A percentile compares a stretch with the other conserved stretches of the same genome.
These are phyloP conservation scores for Junonia oenone DNA, from an alignment of 2,888 invertebrate genomes.

Conservation along the genomic window DNA sequence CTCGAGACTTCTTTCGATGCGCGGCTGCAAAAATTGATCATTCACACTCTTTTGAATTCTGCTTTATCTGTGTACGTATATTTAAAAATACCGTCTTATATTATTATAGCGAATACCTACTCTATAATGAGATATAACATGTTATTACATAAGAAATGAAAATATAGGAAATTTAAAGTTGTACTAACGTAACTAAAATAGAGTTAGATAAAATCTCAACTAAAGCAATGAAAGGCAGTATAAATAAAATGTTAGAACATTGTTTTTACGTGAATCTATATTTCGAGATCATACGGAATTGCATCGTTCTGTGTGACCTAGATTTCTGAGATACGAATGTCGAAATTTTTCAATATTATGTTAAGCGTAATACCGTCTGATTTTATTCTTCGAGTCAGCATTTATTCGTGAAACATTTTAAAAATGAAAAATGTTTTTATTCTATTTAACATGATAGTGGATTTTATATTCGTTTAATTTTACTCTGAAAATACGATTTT, in stretches of 20 bases:
- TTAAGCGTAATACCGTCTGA: constrained; percentile 15
- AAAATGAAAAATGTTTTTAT: neutral
- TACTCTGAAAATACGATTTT: too few relatives aligned
- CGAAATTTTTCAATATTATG: constrained; percentile 25
- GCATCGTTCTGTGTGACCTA: constrained; percentile 20
- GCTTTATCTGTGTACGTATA: too few relatives aligned
- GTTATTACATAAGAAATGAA: too few relatives aligned
- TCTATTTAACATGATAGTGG: neutral
- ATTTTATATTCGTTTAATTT: too few relatives aligned
- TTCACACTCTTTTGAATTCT: too few relatives aligned
- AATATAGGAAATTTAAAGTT: too few relatives aligned
- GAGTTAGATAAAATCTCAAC: neutral
- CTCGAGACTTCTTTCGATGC: too few relatives aligned
- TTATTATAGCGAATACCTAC: too few relatives aligned
- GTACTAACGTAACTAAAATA: too few relatives aligned
- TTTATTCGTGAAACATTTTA: neutral
- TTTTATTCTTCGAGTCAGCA: constrained; percentile 16
- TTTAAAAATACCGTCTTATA: too few relatives aligned
- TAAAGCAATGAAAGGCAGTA: neutral
- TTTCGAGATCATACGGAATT: constrained; percentile 15
- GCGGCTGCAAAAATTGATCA: too few relatives aligned
- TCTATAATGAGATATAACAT: too few relatives aligned
- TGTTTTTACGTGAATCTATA: constrained; percentile 7
- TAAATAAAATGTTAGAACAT: constrained; percentile 1
- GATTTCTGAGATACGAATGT: constrained; percentile 21